Percentiles rank a stretch among this genome's conserved stretches.
Conservation (phyloP, 2,113 vertebrate genomes). For the Myotis brandtii region DNA sequence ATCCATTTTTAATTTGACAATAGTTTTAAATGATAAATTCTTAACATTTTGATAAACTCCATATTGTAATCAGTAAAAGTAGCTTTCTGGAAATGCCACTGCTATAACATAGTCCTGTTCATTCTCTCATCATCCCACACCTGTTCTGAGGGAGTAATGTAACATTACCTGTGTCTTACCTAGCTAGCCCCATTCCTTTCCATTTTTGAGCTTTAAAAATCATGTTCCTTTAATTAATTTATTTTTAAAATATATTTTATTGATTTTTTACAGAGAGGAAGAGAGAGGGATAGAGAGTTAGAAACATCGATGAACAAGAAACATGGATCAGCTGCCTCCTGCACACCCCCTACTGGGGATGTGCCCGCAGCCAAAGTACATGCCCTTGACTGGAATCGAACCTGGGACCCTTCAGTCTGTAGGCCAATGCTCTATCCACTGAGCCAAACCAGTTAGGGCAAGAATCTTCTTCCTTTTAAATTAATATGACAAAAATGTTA, state of each 20-base stretch:
- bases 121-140: background rate
- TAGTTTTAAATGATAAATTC: constrained; percentile 5
- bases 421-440: too few relatives aligned
- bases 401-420: too few relatives aligned
- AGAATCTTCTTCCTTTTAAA: too few relatives aligned
- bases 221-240: background rate
- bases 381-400: too few relatives aligned
- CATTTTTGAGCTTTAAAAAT: background rate
- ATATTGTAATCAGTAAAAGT: background rate
- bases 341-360: too few relatives aligned
- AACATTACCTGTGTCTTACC: background rate
- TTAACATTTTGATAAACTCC: background rate
- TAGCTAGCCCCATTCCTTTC: background rate
- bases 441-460: too few relatives aligned
- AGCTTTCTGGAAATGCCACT: background rate
- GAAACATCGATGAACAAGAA: too few relatives aligned
- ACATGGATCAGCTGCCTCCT: too few relatives aligned
- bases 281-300: too few relatives aligned
- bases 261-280: too few relatives aligned
- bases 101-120: rapidly evolving
- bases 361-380: too few relatives aligned
- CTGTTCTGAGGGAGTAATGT: background rate
- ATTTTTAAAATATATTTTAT: too few relatives aligned
- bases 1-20: background rate
- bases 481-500: background rate